These are phyloP conservation scores for Amaurobius ferox DNA, from an alignment of 2,888 invertebrate genomes.

Conservation along the genomic window DNA sequence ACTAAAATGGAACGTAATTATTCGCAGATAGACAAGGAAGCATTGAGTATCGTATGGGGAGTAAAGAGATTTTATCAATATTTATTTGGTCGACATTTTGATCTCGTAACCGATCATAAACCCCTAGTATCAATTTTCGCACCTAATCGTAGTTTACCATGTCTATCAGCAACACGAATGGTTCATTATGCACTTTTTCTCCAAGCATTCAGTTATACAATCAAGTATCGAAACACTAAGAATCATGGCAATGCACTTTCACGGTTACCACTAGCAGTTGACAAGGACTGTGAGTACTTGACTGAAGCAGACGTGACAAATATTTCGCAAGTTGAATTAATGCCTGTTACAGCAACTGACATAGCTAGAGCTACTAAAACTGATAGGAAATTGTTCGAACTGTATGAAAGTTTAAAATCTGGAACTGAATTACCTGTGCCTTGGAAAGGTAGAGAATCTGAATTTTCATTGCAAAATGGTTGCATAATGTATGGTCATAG, in stretches of 20 bases:
- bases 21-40: no score
- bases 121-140: no score
- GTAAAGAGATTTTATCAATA: no score
- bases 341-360: slow-evolving; percentile 44
- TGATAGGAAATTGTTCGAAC: slow-evolving; percentile 47
- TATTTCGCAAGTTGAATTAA: slow-evolving; percentile 62
- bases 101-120: slow-evolving; percentile 47
- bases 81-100: no score
- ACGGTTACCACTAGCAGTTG: slow-evolving; percentile 43
- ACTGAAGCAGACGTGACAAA: slow-evolving; percentile 48
- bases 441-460: slow-evolving; percentile 49
- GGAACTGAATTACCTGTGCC: slow-evolving; percentile 52
- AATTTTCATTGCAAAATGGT: slow-evolving; percentile 42
- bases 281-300: slow-evolving; percentile 41
- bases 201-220: no score
- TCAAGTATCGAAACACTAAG: no score
- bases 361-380: slow-evolving; percentile 47
- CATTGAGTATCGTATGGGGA: no score
- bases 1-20: no score
- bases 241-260: slow-evolving; percentile 31
- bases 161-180: no score
- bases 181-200: no score
- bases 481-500: not conserved
- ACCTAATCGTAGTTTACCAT: no score
- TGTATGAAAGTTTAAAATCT: slow-evolving; percentile 49